phyloP scores from a whole-genome alignment of 1,140 invertebrate genomes.

The Caerostris darwini region DNA sequence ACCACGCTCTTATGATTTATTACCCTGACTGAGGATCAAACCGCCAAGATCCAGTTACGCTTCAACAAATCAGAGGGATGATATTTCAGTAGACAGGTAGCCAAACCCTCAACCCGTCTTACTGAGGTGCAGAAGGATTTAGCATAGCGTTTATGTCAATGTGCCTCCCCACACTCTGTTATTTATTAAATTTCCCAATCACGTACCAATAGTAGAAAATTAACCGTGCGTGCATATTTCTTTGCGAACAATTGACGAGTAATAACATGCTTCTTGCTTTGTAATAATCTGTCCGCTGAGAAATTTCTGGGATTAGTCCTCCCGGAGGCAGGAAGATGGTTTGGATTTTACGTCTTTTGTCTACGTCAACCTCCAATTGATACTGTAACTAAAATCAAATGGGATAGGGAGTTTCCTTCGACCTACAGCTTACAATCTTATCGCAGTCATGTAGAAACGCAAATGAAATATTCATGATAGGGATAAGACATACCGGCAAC shows the following conservation, averaged over 20 bases:
- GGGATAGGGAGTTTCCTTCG: constrained; percentile 8
- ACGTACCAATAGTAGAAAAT: constrained; percentile 46
- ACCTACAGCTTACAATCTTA: constrained; percentile 25
- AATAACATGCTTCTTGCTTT: constrained; percentile 50
- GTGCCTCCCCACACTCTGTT: neutral
- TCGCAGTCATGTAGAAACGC: neutral
- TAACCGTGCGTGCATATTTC: constrained; percentile 62
- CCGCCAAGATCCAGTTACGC: constrained; percentile 45
- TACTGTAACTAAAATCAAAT: constrained; percentile 37
- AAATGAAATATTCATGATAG: constrained; percentile 2
- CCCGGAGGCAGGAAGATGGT: constrained; percentile 22
- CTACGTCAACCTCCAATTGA: constrained; percentile 18
- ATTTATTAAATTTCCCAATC: constrained; percentile 57
- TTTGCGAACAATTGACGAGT: constrained; percentile 17
- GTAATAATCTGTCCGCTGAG: constrained; percentile 62
- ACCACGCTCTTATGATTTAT: neutral
- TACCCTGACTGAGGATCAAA: neutral
- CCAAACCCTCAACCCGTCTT: neutral
- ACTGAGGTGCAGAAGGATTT: neutral
- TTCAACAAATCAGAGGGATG: neutral
- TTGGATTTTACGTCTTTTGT: constrained; percentile 32
- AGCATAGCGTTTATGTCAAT: constrained; percentile 39
- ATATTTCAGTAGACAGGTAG: neutral
- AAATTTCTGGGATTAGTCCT: constrained; percentile 45
- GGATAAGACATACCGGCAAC: neutral